These are phyloP conservation scores for Chaitophorus viminalis DNA, from an alignment of 2,888 invertebrate species.

Conservation along the genomic window DNA sequence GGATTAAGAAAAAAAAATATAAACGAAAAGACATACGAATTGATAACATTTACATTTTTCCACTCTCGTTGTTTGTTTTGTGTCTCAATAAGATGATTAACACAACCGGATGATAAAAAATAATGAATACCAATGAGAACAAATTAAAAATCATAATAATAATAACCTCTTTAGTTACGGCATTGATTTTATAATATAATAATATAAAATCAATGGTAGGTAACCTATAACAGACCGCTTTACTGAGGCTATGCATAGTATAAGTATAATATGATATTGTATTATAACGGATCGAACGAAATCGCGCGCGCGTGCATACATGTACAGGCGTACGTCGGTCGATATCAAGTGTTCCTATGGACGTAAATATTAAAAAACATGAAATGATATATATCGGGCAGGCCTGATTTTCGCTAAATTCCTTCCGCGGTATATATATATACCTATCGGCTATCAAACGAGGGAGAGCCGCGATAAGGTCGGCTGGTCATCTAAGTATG, in stretches of 20 bases:
- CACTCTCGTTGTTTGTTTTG: not conserved
- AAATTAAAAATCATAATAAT: not conserved
- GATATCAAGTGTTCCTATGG: not conserved
- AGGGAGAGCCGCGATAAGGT: not conserved
- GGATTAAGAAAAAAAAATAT: not conserved
- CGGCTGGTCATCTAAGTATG: slow-evolving; percentile 19
- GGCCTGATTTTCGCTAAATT: not conserved
- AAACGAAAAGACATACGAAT: not conserved
- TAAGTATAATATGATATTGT: not conserved
- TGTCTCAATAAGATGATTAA: not conserved
- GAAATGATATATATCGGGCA: not conserved
- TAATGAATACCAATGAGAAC: not conserved
- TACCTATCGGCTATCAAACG: too few relatives aligned
- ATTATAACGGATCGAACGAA: not conserved
- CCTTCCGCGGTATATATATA: not conserved
- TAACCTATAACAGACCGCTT: not conserved
- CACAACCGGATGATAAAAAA: not conserved
- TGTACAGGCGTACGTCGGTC: not conserved
- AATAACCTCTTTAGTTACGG: too few relatives aligned
- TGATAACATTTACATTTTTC: not conserved
- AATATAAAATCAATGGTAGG: too few relatives aligned
- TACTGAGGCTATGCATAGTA: not conserved
- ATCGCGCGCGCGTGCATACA: not conserved
- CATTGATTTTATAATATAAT: too few relatives aligned
- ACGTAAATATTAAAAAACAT: not conserved